Evolutionary conservation across 2,797 vertebrate genomes (phyloP).

Genomic region (Ptychadena robeensis): DNA sequence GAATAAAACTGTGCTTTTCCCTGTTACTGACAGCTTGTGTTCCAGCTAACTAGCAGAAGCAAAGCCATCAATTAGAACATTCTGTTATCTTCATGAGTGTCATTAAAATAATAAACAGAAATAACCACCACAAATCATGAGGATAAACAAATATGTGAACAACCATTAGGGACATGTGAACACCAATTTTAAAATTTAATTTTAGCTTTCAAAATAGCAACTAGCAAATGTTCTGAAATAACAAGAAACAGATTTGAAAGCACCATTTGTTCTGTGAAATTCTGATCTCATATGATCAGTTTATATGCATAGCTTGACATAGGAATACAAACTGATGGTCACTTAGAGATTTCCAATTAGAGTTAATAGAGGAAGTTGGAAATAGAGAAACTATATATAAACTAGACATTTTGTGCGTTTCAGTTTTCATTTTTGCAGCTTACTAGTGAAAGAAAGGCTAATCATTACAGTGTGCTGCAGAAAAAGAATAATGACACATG

Average conservation of each 20-base stretch:
- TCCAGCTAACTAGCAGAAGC: not conserved
- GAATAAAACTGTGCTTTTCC: not conserved
- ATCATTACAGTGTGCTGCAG: not conserved
- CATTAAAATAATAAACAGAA: constrained; percentile 20
- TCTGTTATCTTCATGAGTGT: not conserved
- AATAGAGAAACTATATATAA: constrained; percentile 13
- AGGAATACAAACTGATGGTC: constrained; percentile 1
- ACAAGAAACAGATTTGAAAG: constrained; percentile 27
- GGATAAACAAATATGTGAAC: constrained; percentile 30
- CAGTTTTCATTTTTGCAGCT: constrained; percentile 16
- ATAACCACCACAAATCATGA: constrained; percentile 5
- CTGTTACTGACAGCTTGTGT: not conserved
- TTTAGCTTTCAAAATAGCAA: constrained; percentile 8
- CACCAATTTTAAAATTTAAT: constrained; percentile 18
- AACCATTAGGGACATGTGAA: not conserved
- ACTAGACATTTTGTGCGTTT: constrained; percentile 3
- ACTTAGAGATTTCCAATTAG: constrained; percentile 44
- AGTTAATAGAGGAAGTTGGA: constrained; percentile 20
- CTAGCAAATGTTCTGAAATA: constrained; percentile 30
- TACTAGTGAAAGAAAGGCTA: not conserved
- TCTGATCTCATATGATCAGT: constrained; percentile 21
- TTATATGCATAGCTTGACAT: constrained; percentile 40
- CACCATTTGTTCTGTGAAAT: constrained; percentile 13
- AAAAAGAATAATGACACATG: not conserved
- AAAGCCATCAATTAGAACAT: not conserved